phyloP scores from a whole-genome alignment of 2,888 invertebrate species.

The Rosalia funebris region DNA sequence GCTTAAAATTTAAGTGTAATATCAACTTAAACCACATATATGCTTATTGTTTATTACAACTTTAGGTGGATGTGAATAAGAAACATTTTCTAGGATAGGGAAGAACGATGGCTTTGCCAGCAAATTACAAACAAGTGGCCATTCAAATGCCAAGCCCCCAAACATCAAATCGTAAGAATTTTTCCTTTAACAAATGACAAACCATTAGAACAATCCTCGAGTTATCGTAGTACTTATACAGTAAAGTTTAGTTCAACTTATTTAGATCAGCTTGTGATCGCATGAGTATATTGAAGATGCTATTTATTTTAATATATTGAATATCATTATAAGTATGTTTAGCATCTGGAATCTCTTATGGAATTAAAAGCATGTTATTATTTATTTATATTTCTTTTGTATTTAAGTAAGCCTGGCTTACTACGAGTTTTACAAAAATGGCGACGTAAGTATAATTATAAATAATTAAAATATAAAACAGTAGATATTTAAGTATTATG shows the following conservation, averaged over 20 bases:
- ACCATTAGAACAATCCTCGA: conserved; percentile 24
- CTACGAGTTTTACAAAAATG: conserved; percentile 33
- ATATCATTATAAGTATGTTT: conserved; percentile 36
- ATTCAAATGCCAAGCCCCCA: conserved; percentile 79
- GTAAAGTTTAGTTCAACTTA: conserved; percentile 38
- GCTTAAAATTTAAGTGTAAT: not conserved
- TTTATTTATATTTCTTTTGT: conserved; percentile 38
- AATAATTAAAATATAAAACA: no score
- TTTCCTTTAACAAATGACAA: conserved; percentile 14
- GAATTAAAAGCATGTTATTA: conserved; percentile 47
- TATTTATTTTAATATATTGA: conserved; percentile 37
- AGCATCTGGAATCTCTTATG: conserved; percentile 38
- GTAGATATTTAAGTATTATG: no score
- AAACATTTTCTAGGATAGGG: no score
- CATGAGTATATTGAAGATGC: conserved; percentile 52
- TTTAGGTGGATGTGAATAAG: no score
- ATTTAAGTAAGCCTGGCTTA: conserved; percentile 42
- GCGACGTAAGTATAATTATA: no score
- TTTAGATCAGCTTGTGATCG: conserved; percentile 54
- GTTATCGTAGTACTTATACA: conserved; percentile 37
- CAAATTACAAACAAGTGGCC: conserved; percentile 86
- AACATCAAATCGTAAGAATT: conserved; percentile 75
- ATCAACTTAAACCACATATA: not conserved
- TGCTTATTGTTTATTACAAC: not conserved
- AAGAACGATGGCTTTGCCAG: conserved; percentile 80